Evolutionary conservation across 37 sponge, comb jelly and placozoan species (phyloP).

Genomic region (Theonella swinhoei): DNA sequence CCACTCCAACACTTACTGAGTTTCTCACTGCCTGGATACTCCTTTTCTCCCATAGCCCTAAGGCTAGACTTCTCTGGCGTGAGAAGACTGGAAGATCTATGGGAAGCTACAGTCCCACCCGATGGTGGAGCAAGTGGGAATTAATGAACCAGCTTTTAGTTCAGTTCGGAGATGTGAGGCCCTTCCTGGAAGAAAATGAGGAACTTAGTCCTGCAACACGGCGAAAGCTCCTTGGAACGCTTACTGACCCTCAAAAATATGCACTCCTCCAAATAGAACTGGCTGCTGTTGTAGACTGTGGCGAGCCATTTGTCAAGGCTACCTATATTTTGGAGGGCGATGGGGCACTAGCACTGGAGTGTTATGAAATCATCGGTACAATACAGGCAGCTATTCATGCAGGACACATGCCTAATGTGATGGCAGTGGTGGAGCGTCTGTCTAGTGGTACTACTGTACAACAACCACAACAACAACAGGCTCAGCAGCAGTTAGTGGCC

Average conservation of each 20-base stretch:
- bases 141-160: not conserved
- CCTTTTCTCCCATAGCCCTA: slow-evolving; percentile 10
- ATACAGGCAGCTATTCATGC: not conserved
- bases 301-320: slow-evolving; percentile 35
- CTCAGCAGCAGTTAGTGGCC: not conserved
- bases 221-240: not conserved
- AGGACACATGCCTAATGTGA: not conserved
- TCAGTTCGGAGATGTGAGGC: slow-evolving; percentile 4
- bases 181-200: slow-evolving; percentile 9
- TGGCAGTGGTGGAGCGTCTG: too few species aligned
- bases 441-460: not conserved
- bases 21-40: slow-evolving; percentile 2
- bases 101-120: not conserved
- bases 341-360: not conserved
- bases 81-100: slow-evolving; percentile 14
- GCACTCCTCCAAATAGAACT: slow-evolving; percentile 2
- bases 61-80: not conserved
- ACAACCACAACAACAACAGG: not conserved
- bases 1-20: not conserved
- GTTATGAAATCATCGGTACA: not conserved
- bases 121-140: slow-evolving; percentile 27
- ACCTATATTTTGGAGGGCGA: slow-evolving; percentile 1
- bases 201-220: slow-evolving; percentile 11
- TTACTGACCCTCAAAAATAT: slow-evolving; percentile 11
- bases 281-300: slow-evolving; percentile 14